phyloP scores from a whole-genome alignment of 1,140 invertebrate genomes.

The Heliconius hermathena region DNA sequence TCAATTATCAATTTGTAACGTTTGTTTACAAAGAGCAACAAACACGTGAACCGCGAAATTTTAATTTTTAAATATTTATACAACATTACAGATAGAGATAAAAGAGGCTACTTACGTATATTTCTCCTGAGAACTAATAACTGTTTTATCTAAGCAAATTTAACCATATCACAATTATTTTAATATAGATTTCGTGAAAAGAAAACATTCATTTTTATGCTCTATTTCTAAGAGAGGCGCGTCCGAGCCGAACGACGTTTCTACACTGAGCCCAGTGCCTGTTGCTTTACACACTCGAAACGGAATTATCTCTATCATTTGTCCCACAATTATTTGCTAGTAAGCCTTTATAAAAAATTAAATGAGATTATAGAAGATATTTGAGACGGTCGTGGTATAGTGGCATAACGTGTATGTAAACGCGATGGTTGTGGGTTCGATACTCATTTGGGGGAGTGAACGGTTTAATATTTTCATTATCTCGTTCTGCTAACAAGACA shows the following conservation, averaged over 20 bases:
- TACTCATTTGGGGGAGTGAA: too few relatives aligned
- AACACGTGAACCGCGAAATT: conserved; percentile 48
- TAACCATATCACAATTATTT: conserved; percentile 25
- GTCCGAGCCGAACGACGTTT: conserved; percentile 39
- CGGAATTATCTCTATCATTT: conserved; percentile 34
- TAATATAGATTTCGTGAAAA: conserved; percentile 8
- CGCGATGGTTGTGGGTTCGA: too few relatives aligned
- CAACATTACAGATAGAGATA: conserved; percentile 43
- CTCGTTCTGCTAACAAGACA: too few relatives aligned
- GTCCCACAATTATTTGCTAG: conserved; percentile 24
- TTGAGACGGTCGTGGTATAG: neutral
- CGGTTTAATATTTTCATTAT: too few relatives aligned
- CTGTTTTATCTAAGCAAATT: conserved; percentile 46
- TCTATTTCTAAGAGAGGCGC: conserved; percentile 32
- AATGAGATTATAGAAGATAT: neutral
- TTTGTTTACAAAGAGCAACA: conserved; percentile 42
- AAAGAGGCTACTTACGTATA: conserved; percentile 49
- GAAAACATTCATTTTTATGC: conserved; percentile 25
- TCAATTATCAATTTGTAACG: conserved; percentile 23
- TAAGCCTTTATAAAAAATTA: conserved; percentile 13
- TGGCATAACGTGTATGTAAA: too few relatives aligned
- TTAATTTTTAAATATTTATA: conserved; percentile 50
- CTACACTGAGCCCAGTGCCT: conserved; percentile 40
- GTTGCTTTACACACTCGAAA: conserved; percentile 40
- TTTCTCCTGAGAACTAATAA: conserved; percentile 32